Base-by-base conservation (phyloP, 2,888 invertebrate genomes). In the Serrognathus titanus region DNA sequence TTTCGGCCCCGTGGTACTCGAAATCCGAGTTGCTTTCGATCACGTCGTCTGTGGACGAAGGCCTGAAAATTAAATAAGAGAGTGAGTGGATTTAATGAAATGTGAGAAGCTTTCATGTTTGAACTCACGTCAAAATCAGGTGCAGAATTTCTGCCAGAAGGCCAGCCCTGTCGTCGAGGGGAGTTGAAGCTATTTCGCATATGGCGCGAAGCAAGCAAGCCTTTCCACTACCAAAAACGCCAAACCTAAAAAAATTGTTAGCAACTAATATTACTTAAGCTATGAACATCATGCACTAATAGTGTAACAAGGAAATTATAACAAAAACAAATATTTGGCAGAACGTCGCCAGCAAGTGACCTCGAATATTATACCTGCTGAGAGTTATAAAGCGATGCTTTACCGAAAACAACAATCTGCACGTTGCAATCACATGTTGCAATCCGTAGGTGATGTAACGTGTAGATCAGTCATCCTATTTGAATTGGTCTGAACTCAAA, bases 1-100 rank as follows among this genome's bases (percentile, higher is more conserved):
- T 76, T 73, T 91, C 90, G 0, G 90, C 90, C 2, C 87, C 86
- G 49, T 85, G 83, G 73, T 89, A 90, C 71, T 89, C 89, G 62
- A 85, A 85, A 74, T 90, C 88, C 0, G 81, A 80, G 71, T 87
- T 83, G 58, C 85, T 82, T 3, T 85, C 84, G 13, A 87, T 69
- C 1, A 75, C 67, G 67, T 90, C 90, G 20, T 75, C 79, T 0
- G 89, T 90, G 35, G 85, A 80, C 11, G 90, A 90, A 16, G 90
- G 90, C 13, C 88, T 88, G 74, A 45, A 75, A 75, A 47, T 53
- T 11, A 20, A 4, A 20, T 20, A 20, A 6, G 24, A 31, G 4
- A 1, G 7, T 4, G 24, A 31, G n/a, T 38, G 39, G 59, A 56
- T 60, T 16, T 31, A 31, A 6, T 31, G 24, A 3, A 31, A 6